Base-by-base conservation (phyloP, 1,140 invertebrate genomes). In the Drosophila rufa region DNA sequence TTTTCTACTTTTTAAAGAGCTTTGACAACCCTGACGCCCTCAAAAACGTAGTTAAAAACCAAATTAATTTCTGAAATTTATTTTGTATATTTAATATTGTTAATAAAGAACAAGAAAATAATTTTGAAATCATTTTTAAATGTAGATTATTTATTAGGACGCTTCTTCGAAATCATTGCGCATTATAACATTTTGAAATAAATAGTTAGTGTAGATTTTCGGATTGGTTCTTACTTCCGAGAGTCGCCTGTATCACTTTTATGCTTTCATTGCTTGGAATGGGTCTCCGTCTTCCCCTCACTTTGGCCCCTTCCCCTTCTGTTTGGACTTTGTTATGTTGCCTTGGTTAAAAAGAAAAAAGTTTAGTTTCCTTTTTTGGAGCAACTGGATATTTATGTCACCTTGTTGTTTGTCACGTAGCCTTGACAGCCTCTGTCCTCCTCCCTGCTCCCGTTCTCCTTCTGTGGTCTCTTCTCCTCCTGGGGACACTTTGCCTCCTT, bases 371-470 rank as follows among this genome's bases (percentile, higher is more conserved):
- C 84, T 89, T 89, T 89, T 87, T 79, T 80, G 60, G 69, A 73
- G 75, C 76, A 89, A 84, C 80, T 83, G 84, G 73, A 89, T 87
- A 87, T 89, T 87, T 89, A 89, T 87, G 84, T 87, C 84, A 87
- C 84, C 84, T 83, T 89, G 73, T 82, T 87, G 69, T 79, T 80
- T 77, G 62, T 77, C 75, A 77, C 75, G 73, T 77, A 77, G 75
- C 75, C 75, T 77, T 77, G 75, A 77, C 75, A 68, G 59, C 69
- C 69, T 50, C 53, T 40, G 51, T 38, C 66, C 36, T 11, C 57
- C 36, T 58, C 56, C 30, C 42, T 8, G 51, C 17, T 11, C 22
- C 27, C n/a, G 4, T 15, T 17, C 46, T n/a, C 19, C 19, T 55
- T 38, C 36, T 8, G 51, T 38, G 51, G 17, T 51, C 22, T 46